Evolutionary conservation across 2,888 invertebrate species (phyloP).

Genomic region (Caenorhabditis japonica): DNA sequence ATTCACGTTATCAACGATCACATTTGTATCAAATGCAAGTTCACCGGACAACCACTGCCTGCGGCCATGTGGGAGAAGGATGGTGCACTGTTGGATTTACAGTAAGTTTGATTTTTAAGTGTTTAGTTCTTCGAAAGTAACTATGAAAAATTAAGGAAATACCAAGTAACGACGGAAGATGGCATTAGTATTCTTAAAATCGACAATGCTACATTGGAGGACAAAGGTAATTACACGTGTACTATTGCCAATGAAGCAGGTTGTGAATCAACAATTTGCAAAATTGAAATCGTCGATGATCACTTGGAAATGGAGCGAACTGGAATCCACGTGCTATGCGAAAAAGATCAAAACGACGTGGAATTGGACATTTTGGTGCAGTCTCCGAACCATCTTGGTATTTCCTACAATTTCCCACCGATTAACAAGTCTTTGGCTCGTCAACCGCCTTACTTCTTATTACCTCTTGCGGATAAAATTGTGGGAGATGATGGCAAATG

Average conservation of each 20-base stretch:
- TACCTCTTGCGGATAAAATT: slow-evolving; percentile 33
- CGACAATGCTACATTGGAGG: slow-evolving; percentile 82
- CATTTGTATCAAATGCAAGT: slow-evolving; percentile 60
- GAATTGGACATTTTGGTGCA: slow-evolving; percentile 66
- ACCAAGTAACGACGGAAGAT: slow-evolving; percentile 71
- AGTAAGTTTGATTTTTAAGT: slow-evolving; percentile 25
- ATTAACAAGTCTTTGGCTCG: slow-evolving; percentile 31
- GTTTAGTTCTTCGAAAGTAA: no score
- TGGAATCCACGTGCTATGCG: slow-evolving; percentile 64
- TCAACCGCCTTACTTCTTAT: slow-evolving; percentile 52
- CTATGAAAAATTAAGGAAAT: no score
- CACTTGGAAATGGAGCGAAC: slow-evolving; percentile 57
- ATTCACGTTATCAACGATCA: slow-evolving; percentile 47
- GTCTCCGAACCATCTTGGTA: slow-evolving; percentile 54
- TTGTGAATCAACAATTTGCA: slow-evolving; percentile 82
- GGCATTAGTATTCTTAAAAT: slow-evolving; percentile 70
- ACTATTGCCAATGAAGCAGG: slow-evolving; percentile 88
- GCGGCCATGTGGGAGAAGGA: slow-evolving; percentile 68
- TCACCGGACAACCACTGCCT: slow-evolving; percentile 67
- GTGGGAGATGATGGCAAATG: slow-evolving; percentile 18
- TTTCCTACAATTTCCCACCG: slow-evolving; percentile 38
- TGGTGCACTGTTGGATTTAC: slow-evolving; percentile 59
- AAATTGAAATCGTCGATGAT: slow-evolving; percentile 65
- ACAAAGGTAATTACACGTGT: slow-evolving; percentile 86
- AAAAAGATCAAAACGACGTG: slow-evolving; percentile 65